Percentiles rank a stretch among this genome's conserved stretches.
phyloP scores from a whole-genome alignment of 1,140 invertebrate genomes.

The Pseudomyrmex flavicornis region DNA sequence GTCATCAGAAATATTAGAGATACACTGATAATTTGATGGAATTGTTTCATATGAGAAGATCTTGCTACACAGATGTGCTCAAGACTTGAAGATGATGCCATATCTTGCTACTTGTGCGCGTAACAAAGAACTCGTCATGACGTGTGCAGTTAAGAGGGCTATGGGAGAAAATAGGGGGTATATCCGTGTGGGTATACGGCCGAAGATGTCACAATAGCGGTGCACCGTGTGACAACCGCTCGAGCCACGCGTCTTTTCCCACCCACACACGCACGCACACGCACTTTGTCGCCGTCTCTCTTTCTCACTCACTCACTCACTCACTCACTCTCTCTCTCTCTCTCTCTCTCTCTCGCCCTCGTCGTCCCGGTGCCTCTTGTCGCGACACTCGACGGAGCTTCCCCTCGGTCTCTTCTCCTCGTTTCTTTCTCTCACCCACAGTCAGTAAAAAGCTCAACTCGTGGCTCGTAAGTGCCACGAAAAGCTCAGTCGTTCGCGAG shows the following conservation, averaged over 20 bases:
- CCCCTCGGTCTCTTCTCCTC: constrained; percentile 25
- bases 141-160: not conserved
- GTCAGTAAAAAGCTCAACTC: constrained; percentile 73
- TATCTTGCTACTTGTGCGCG: constrained; percentile 27
- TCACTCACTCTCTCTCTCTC: not conserved
- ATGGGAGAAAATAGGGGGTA: not conserved
- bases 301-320: not conserved
- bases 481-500: constrained; percentile 74
- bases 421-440: constrained; percentile 64
- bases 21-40: no score
- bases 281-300: constrained; percentile 24
- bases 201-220: constrained; percentile 76
- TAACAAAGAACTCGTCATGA: constrained; percentile 24
- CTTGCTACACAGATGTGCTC: no score
- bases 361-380: not conserved
- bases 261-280: constrained; percentile 65
- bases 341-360: constrained; percentile 4
- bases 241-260: constrained; percentile 75
- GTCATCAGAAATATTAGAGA: not conserved
- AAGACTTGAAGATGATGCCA: not conserved
- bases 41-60: no score
- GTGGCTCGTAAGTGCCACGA: constrained; percentile 61
- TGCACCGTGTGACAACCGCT: constrained; percentile 73
- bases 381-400: constrained; percentile 8
- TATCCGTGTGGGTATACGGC: constrained; percentile 60